Percentiles rank a stretch among this genome's conserved stretches.
Evolutionary conservation across 2,888 invertebrate species (phyloP).

Genomic region (Acanthococcus lagerstroemiae): DNA sequence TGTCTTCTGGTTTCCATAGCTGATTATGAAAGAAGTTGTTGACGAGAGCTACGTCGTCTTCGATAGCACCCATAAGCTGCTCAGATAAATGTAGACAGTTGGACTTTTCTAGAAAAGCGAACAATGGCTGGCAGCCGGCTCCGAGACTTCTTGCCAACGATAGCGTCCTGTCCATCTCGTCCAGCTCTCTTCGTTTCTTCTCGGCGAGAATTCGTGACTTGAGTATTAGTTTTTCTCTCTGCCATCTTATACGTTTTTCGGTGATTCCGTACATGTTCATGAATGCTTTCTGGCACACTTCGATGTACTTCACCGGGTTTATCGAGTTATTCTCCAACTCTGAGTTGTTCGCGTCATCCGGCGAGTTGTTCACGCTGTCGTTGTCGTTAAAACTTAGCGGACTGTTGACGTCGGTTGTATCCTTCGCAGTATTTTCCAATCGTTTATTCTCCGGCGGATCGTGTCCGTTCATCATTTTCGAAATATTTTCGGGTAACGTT

Average conservation of each 20-base stretch:
- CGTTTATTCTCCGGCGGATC: no score
- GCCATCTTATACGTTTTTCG: constrained; percentile 47
- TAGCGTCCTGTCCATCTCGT: constrained; percentile 34
- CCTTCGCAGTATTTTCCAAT: no score
- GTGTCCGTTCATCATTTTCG: not conserved
- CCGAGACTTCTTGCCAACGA: constrained; percentile 35
- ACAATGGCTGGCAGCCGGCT: constrained; percentile 34
- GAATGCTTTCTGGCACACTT: constrained; percentile 49
- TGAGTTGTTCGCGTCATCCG: not conserved
- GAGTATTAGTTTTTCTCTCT: constrained; percentile 46
- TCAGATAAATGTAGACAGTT: constrained; percentile 41
- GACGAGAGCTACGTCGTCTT: constrained; percentile 46
- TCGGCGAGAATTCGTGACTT: constrained; percentile 29
- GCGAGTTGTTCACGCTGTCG: constrained; percentile 9
- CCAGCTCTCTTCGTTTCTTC: constrained; percentile 31
- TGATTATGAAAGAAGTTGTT: constrained; percentile 49
- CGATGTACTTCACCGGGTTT: constrained; percentile 38
- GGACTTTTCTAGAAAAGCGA: constrained; percentile 33
- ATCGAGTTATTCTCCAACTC: not conserved
- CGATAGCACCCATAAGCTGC: constrained; percentile 37
- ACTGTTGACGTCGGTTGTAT: constrained; percentile 8
- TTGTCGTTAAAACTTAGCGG: constrained; percentile 15
- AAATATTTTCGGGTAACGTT: not conserved
- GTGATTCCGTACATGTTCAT: constrained; percentile 49
- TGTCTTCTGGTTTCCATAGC: constrained; percentile 48